Evolutionary conservation across 2,113 vertebrate species (phyloP).

Genomic region (Platichthys flesus): DNA sequence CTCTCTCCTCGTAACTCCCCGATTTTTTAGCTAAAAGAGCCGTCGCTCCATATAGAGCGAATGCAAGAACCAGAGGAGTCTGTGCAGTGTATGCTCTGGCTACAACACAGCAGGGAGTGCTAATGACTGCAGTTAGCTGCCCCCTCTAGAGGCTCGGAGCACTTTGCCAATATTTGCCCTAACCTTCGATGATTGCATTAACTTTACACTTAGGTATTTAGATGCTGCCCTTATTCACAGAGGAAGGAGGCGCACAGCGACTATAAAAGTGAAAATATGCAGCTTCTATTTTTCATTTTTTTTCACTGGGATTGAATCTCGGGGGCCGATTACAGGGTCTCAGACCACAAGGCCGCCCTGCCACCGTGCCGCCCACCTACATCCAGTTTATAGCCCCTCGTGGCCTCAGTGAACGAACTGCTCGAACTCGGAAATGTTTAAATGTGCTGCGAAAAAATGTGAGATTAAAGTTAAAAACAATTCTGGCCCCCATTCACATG

Average conservation of each 20-base stretch:
- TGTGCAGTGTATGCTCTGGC: slow-evolving; percentile 24
- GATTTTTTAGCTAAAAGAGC: slow-evolving; percentile 53
- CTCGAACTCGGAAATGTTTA: background rate
- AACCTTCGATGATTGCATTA: slow-evolving; percentile 68
- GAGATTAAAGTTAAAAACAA: slow-evolving; percentile 1
- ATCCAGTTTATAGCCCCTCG: slow-evolving; percentile 15
- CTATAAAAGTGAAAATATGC: slow-evolving; percentile 13
- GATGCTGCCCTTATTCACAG: slow-evolving; percentile 24
- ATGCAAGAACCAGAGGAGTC: background rate
- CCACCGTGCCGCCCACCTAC: background rate
- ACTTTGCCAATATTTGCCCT: slow-evolving; percentile 71
- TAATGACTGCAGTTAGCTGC: slow-evolving; percentile 63
- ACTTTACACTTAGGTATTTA: slow-evolving; percentile 54
- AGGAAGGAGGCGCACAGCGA: background rate
- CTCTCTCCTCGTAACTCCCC: slow-evolving; percentile 30
- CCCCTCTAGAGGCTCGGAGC: slow-evolving; percentile 44
- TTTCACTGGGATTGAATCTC: background rate
- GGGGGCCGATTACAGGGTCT: slow-evolving; percentile 19
- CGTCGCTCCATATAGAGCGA: slow-evolving; percentile 36
- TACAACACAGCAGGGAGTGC: slow-evolving; percentile 41
- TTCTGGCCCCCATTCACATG: background rate
- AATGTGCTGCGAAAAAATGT: background rate
- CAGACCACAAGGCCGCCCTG: slow-evolving; percentile 25
- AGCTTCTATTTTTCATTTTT: background rate
- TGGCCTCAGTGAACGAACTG: slow-evolving; percentile 10